Base-by-base conservation (phyloP, 2,888 invertebrate species). In the Linhomoeus sp. region DNA sequence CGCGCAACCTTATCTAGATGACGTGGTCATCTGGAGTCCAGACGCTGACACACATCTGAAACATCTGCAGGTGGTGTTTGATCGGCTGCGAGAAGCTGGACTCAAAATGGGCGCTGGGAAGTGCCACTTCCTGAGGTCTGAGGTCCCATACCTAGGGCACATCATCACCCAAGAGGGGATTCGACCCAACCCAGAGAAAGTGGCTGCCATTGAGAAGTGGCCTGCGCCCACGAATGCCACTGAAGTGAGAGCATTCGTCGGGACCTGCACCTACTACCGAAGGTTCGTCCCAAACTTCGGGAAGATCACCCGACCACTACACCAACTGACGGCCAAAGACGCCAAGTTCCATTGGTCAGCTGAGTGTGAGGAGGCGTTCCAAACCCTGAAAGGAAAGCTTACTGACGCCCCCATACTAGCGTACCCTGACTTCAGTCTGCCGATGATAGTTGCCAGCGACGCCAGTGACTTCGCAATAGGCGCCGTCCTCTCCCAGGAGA, bases 101-200 rank as follows among this genome's bases (percentile, higher is more conserved):
- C 29, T 77, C 82, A 53, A 51, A 35, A 42, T 58, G 1, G 52
- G 52, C 20, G 51, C 51, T n/a, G 22, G 23, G 0, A 58, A 59
- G 50, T 58, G 54, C 25, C 26, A 35, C 12, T 50, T 56, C 26
- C 22, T 38, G 14, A 20, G 41, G 22, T 15, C 35, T 19, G 26
- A 49, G 17, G 43, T 55, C 1, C 39, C 41, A 9, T 58, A 52
- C 41, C 45, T 57, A 12, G 56, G 58, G 1, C 51, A 56, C 17
- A 25, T 41, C 5, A 17, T 41, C 15, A 17, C 25, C 5, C 12
- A 5, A 12, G 12, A 5, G 5, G 29, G 29, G 7, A 12, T 29
- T 5, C 5, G 12, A 29, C 41, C 41, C 7, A 26, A 41, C 24
- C 25, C 25, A 25, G 26, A 41, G 5, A 41, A 41, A n/a, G 5